Conservation (phyloP, 2,113 vertebrate species). For the Dipodomys ordii region DNA sequence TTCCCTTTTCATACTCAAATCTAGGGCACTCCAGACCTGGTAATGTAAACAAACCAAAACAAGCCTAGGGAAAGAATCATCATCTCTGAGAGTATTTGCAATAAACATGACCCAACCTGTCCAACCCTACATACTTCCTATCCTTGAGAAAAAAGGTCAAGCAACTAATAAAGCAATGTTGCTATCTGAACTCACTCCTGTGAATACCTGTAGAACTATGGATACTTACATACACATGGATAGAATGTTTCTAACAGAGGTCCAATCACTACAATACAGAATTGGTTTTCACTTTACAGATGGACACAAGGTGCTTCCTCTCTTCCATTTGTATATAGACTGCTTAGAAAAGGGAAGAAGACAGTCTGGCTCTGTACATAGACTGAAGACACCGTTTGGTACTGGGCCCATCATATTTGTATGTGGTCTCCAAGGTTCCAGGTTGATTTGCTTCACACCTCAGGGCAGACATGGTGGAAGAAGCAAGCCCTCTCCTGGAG, state of each 20-base stretch:
- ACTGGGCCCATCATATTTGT: neutral
- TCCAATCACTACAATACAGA: neutral
- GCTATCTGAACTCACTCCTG: fast-evolving
- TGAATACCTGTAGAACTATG: neutral
- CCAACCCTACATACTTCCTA: neutral
- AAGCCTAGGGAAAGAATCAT: neutral
- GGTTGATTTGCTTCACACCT: neutral
- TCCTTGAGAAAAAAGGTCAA: neutral
- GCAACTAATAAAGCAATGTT: neutral
- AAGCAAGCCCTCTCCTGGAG: neutral
- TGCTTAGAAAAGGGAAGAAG: neutral
- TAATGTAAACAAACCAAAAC: neutral
- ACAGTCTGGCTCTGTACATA: too few species aligned
- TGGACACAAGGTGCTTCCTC: neutral
- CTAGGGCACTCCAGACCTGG: neutral
- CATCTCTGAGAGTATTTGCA: neutral
- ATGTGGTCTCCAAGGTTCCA: neutral
- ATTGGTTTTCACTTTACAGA: neutral
- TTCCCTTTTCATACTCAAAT: neutral
- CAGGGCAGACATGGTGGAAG: neutral
- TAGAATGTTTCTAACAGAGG: neutral
- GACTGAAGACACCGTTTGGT: fast-evolving
- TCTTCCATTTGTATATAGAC: neutral
- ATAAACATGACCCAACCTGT: neutral
- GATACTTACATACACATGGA: neutral